Evolutionary conservation across 2,113 vertebrate genomes (phyloP), one percentile per base, ranked within the genome.

Genomic region (Spizaetus ornatus): DNA sequence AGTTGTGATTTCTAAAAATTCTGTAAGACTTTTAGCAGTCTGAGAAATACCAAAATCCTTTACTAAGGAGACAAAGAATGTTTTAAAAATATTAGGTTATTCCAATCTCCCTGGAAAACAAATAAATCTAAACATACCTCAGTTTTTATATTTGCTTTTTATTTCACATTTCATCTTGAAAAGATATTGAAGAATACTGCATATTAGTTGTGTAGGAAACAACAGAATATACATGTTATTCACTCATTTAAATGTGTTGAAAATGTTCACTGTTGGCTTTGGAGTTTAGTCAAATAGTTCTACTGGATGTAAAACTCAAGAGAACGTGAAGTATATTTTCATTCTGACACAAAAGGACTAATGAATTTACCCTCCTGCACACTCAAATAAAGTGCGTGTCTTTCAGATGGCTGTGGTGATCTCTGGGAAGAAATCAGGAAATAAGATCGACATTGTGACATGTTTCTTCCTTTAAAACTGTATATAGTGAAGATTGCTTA

Each of bases 211-310:
- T 78, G 15, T 79, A 92, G 58, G 74, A 91, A 90, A 70, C 62
- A 95, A 72, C 53, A 83, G 19, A 93, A 88, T 86, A 78, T 74
- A 36, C 43, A 52, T 53, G 40, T 88, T 95, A 84, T 52, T 93
- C 42, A 47, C 48, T 94, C 73, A 61, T 92, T 91, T 91, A 72
- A 78, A 61, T 61, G 76, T 82, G 59, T 81, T 95, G 93, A 94
- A 93, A 93, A 86, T 72, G 36, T 86, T 93, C 9, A 0, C 67
- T 95, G 43, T 93, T 93, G 80, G 31, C 86, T 89, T 95, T 97
- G 93, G 88, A 97, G 48, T 89, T 97, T 42, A 84, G 92, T 94
- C 85, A 97, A 72, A 83, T 90, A 83, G 38, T 74, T 95, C 65
- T 87, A 61, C 27, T 74, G 73, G 55, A 55, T 76, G 25, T 80